A percentile compares a stretch with the other conserved stretches of the same genome.
These are phyloP conservation scores for Callyntrura guangdongensis DNA, from an alignment of 2,888 invertebrate species.

Conservation along the genomic window DNA sequence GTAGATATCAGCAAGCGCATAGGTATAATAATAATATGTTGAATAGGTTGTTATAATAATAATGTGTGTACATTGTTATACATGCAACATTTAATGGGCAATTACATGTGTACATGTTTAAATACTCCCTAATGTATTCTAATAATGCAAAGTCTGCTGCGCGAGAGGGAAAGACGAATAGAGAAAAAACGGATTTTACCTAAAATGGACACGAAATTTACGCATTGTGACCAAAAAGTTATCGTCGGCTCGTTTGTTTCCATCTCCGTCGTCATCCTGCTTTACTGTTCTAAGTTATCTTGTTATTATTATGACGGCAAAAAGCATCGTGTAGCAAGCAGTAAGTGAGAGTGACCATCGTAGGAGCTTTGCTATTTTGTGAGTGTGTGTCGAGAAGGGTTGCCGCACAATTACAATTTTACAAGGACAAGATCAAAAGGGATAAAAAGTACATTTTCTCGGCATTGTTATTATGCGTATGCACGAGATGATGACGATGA, in stretches of 20 bases:
- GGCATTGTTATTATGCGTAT: conserved; percentile 9
- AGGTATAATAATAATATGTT: background rate
- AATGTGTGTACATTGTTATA: conserved; percentile 48
- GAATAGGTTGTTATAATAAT: conserved; percentile 38
- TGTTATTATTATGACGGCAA: conserved; percentile 13
- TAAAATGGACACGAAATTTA: conserved; percentile 74
- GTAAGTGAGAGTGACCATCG: background rate
- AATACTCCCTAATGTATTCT: conserved; percentile 59
- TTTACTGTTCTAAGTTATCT: conserved; percentile 2
- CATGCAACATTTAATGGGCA: conserved; percentile 62
- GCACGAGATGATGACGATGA: conserved; percentile 40
- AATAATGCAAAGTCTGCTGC: conserved; percentile 23
- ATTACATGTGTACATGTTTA: conserved; percentile 65
- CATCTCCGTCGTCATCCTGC: conserved; percentile 40
- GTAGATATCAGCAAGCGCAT: background rate
- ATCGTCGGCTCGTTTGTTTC: conserved; percentile 69
- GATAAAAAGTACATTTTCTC: background rate
- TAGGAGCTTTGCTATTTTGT: background rate
- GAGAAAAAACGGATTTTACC: conserved; percentile 56
- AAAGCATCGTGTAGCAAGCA: background rate
- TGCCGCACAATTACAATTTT: conserved; percentile 15
- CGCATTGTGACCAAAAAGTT: conserved; percentile 72
- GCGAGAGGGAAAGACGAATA: too few relatives aligned
- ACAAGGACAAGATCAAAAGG: background rate
- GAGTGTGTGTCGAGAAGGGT: background rate